Evolutionary conservation across 2,113 vertebrate species (phyloP).

Genomic region (Oceanites oceanicus): DNA sequence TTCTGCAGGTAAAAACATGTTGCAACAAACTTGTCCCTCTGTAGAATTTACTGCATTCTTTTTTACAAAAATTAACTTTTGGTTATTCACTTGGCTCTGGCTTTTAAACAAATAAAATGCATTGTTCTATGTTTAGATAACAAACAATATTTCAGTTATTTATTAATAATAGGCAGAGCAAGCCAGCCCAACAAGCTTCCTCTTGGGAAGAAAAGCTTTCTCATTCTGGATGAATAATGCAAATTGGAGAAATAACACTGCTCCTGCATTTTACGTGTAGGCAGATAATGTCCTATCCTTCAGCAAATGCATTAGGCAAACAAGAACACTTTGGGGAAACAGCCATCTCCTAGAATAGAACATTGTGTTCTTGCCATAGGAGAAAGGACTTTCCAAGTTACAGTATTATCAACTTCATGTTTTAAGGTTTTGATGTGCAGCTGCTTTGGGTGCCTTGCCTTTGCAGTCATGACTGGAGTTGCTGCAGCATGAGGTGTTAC

Average conservation of each 20-base stretch:
- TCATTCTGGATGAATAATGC: constrained; percentile 41
- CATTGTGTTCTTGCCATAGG: background rate
- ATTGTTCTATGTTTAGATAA: background rate
- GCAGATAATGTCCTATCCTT: constrained; percentile 24
- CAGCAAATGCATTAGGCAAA: constrained; percentile 47
- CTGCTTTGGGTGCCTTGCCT: background rate
- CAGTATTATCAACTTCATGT: background rate
- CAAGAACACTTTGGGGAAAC: background rate
- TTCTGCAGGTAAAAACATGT: no score
- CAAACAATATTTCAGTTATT: background rate
- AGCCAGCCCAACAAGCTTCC: background rate
- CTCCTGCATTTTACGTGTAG: background rate
- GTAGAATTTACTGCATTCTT: background rate
- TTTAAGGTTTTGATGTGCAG: background rate
- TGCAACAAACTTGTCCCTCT: background rate
- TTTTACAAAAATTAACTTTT: background rate
- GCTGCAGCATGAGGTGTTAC: background rate
- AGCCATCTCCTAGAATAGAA: constrained; percentile 48
- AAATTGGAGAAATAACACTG: background rate
- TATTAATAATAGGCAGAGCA: background rate
- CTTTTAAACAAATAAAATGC: background rate
- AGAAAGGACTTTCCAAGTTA: background rate
- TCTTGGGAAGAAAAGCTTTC: constrained; percentile 11
- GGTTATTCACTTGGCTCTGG: background rate
- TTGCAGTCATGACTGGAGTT: background rate